Evolutionary conservation across 2,888 invertebrate genomes (phyloP), one percentile per base, ranked within the genome.

Genomic region (Laspeyria flexula): DNA sequence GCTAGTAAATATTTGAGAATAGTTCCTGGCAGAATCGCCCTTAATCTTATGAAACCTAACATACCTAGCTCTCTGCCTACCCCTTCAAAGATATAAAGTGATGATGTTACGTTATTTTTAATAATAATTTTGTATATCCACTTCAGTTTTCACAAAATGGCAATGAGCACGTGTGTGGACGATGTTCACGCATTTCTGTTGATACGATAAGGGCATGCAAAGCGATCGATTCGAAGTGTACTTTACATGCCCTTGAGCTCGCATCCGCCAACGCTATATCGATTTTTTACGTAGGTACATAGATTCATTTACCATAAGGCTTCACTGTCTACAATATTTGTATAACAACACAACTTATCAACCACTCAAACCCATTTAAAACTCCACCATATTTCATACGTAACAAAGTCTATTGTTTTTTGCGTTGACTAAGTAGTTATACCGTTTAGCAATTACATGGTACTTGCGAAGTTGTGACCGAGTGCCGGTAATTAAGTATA

Each of bases 271-370:
- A 84, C 88, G 83, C 83, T 73, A 68, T 88, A 90, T 90, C 88
- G 89, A 90, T 89, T 89, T 87, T 86, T 77, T 75, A 83, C 85
- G 83, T 75, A 83, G 85, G 83, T 83, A 88, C 85, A 81, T 83
- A 85, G 80, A 83, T 84, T 83, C 81, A 79, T 79, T 83, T 79
- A 83, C 83, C 83, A 77, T 90, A 88, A 70, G 89, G 90, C 87
- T 90, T 90, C 90, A 71, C 77, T 79, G 78, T 76, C 78, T 81
- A 79, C 73, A 57, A 61, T 71, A 72, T 65, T 65, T 64, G 64
- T 62, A 45, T 52, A 65, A 59, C 52, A 63, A 65, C 65, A 66
- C 62, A 65, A 69, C 77, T 67, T 73, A 80, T 74, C 63, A 55
- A 45, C 52, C 47, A 31, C 21, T 50, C 30, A 49, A 31, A 39